Evolutionary conservation across 2,888 invertebrate genomes (phyloP).

Genomic region (Drosophila demipolita): DNA sequence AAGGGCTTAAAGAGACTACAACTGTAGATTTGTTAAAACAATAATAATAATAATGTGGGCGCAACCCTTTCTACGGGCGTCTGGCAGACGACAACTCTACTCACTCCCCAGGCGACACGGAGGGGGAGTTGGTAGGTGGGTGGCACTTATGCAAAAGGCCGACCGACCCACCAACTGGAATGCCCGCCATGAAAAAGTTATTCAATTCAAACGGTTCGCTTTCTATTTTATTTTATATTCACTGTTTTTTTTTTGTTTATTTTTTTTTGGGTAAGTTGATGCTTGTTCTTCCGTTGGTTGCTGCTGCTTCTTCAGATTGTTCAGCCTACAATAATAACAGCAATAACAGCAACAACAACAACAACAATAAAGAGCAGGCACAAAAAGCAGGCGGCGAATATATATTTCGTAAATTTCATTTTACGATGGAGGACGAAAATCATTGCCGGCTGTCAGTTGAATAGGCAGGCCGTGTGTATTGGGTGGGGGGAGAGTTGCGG

Average conservation of each 20-base stretch:
- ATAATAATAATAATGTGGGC: conserved; percentile 52
- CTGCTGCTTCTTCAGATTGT: conserved; percentile 28
- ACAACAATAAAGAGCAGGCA: conserved; percentile 16
- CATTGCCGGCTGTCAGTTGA: conserved; percentile 72
- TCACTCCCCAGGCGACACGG: background rate
- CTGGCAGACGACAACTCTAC: conserved; percentile 50
- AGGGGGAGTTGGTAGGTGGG: conserved; percentile 13
- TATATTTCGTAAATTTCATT: conserved; percentile 76
- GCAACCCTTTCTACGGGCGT: conserved; percentile 61
- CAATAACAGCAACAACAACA: conserved; percentile 3
- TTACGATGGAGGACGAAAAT: conserved; percentile 73
- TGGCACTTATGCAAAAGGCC: conserved; percentile 56
- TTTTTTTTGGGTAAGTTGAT: conserved; percentile 12
- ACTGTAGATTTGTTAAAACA: conserved; percentile 33
- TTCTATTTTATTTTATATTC: conserved; percentile 19
- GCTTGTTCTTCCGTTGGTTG: conserved; percentile 13
- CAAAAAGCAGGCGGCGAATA: conserved; percentile 40
- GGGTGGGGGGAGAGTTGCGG: conserved; percentile 31
- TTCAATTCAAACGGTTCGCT: conserved; percentile 61
- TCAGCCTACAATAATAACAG: conserved; percentile 26
- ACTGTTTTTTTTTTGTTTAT: conserved; percentile 9
- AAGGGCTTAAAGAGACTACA: background rate
- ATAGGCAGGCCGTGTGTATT: conserved; percentile 17
- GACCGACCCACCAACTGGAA: conserved; percentile 30
- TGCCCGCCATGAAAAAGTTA: conserved; percentile 45